Evolutionary conservation across 2,888 invertebrate genomes (phyloP), one percentile per base, ranked within the genome.

Genomic region (Rutpela maculata): DNA sequence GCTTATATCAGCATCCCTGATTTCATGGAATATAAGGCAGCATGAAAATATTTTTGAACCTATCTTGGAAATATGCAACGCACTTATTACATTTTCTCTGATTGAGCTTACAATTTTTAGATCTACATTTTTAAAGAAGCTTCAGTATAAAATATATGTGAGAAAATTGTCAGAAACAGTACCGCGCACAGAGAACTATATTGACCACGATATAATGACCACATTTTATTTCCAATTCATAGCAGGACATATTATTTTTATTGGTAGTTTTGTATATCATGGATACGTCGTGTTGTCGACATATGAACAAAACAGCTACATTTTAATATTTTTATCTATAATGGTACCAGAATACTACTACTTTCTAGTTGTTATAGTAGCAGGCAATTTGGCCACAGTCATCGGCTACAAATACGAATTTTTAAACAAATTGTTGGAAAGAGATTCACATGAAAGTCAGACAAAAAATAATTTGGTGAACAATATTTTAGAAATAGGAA

Each of bases 301-400:
- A n/a, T 9, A 35, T 18, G 31, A 10, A 10, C 35, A 55, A 5
- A 18, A 3, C 19, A 17, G 5, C 9, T 72, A 38, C 15, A 55
- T 63, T 4, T n/a, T 62, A 17, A 0, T 31, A 2, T 31, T 55
- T 56, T n/a, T 38, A 57, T 66, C 35, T 11, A 7, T 19, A 19
- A 11, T 35, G 6, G 19, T 71, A n/a, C 15, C 57, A 9, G 70
- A 75, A 60, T 75, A 75, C 43, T 75, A 70, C 57, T 75, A 65
- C 43, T 71, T 75, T 9, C 7, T 75, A 1, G 22, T 18, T 5
- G 56, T 66, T 1, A 18, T 75, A 26, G n/a, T 57, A 17, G 12
- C 66, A 11, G 15, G 69, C 10, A 69, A 55, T 19, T 18, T 75
- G 15, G 56, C 62, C 0, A 12, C 35, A 19, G 56, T 66, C 15